Base-by-base conservation (phyloP, 2,888 invertebrate species). In the Parnassius glacialis region DNA sequence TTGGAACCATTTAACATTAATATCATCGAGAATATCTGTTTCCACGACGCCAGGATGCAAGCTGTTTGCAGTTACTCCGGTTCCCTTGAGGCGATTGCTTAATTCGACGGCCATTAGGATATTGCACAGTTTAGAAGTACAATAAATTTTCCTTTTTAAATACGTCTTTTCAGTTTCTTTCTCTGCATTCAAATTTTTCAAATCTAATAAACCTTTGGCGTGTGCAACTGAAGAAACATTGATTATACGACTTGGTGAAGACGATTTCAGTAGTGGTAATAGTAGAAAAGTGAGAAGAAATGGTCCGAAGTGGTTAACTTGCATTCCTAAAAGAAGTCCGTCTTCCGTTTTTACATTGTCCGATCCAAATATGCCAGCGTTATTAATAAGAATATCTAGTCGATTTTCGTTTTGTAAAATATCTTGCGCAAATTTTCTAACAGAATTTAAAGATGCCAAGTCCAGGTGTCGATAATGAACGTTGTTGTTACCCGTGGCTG, bases 31-130 rank as follows among this genome's bases (percentile, higher is more conserved):
- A 52, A 96, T 74, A 11, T 78, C 71, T 0, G 95, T 95, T 70
- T 94, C 93, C 48, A 96, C 94, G 82, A 94, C 92, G 34, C 97
- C 97, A 0, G 97, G 97, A 87, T 97, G 96, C 60, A 97, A 85
- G 72, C 94, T 95, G 78, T 97, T 96, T 0, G 93, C 94, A 0
- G 95, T 96, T 0, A 97, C 94, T 20, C 93, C 93, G 2, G 94
- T 93, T 3, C 94, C 94, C 75, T 94, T 92, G 56, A 96, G 80
- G 59, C 93, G 92, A 59, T 92, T 90, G 3, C 95, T 94, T 65
- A 97, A 81, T 82, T 97, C 96, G 42, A 93, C 79, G 0, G 95
- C 43, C 74, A 95, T 96, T 62, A 94, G 93, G 64, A 96, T 93
- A 72, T 96, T 96, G 52, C 94, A 95, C 68, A 94, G 93, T 78